Percentiles rank a stretch among this genome's conserved stretches.
Conservation (phyloP, 2,888 invertebrate genomes). For the Deilephila elpenor region DNA sequence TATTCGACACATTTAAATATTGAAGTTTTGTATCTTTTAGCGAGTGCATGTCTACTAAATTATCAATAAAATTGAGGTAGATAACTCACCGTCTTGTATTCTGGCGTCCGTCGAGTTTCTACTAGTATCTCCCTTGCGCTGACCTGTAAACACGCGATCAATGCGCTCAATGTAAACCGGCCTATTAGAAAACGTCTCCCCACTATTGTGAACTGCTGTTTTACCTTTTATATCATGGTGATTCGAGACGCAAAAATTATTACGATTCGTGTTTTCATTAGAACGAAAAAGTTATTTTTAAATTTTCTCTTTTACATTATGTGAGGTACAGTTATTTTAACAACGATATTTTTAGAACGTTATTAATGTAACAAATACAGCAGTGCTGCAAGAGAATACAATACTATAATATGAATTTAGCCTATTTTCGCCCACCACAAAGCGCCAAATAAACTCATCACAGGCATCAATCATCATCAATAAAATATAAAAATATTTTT, state of each 20-base stretch:
- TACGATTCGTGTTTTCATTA: slow-evolving; percentile 31
- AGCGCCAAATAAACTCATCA: no score
- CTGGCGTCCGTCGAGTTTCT: slow-evolving; percentile 78
- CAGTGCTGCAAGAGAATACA: no score
- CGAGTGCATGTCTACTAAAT: slow-evolving; percentile 42
- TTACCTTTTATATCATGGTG: slow-evolving; percentile 51
- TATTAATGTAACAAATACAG: no score
- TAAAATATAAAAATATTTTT: background rate
- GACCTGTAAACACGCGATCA: slow-evolving; percentile 82
- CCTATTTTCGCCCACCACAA: no score
- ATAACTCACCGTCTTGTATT: slow-evolving; percentile 79
- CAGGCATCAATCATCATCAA: no score
- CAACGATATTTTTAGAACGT: no score
- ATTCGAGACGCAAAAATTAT: slow-evolving; percentile 35
- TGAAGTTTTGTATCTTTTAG: slow-evolving; percentile 6
- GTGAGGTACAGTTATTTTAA: background rate
- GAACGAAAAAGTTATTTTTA: background rate
- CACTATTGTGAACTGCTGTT: slow-evolving; percentile 41
- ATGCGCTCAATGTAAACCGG: slow-evolving; percentile 74
- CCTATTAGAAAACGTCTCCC: slow-evolving; percentile 63
- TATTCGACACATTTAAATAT: slow-evolving; percentile 10
- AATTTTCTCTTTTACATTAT: background rate
- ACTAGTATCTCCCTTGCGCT: slow-evolving; percentile 80
- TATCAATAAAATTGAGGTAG: slow-evolving; percentile 46
- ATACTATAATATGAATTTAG: no score